Base-by-base conservation (phyloP, 1,140 invertebrate species). In the Apis dorsata region DNA sequence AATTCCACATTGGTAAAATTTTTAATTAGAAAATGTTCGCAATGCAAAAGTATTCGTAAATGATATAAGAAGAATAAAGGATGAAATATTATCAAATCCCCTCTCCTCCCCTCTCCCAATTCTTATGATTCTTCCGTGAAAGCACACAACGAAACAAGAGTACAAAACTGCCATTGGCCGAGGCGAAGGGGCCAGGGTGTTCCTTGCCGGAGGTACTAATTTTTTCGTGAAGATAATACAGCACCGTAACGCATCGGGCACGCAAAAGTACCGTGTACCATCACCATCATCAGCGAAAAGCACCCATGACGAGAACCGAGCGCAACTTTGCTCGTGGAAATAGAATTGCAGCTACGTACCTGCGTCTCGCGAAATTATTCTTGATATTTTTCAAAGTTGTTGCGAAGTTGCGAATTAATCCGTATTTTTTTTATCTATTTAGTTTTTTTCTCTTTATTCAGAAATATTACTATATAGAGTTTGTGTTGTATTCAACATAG, bases 141-240 rank as follows among this genome's bases (percentile, higher is more conserved):
- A 73, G 81, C 82, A 84, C 60, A 74, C 76, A 80, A 75, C 53
- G 85, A 89, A 88, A 82, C 68, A 63, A 86, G 88, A 88, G 80
- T 85, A 86, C 81, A 72, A 90, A 90, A 91, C 81, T 85, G 78
- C 63, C 51, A 72, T 79, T 74, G 62, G 28, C 60, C 72, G 55
- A 68, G 49, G 63, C 81, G 34, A 13, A 8, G 17, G 55, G 51
- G 68, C 62, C 81, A 63, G 73, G 21, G 78, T 74, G 75, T 71
- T 79, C 76, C 57, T 72, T 71, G 90, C 85, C 81, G 49, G 68
- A 88, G 86, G 87, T 89, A 90, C 84, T 80, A 88, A 90, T 90
- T 88, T 91, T 78, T 84, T 78, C 75, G 73, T 59, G 83, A 87
- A 88, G 86, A 90, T 90, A 86, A 91, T 89, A 89, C 88, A 84